Percentiles rank a stretch among this genome's conserved stretches.
These are phyloP conservation scores for Melanerpes aurifrons DNA, from an alignment of 2,113 vertebrate species.

Conservation along the genomic window DNA sequence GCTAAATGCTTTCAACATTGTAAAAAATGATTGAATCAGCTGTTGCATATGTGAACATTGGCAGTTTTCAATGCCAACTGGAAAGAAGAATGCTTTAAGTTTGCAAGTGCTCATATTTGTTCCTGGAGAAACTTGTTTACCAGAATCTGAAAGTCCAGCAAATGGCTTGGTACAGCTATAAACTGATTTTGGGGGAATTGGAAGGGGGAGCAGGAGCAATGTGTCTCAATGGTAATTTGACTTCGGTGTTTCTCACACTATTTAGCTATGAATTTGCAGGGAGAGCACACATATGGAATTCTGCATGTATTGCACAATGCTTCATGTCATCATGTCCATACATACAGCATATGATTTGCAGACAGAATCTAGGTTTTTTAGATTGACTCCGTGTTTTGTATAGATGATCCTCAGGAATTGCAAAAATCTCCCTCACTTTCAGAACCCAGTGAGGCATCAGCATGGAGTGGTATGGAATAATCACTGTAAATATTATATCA, in stretches of 20 bases:
- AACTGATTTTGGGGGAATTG: not conserved
- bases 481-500: not conserved
- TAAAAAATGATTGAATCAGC: constrained; percentile 49
- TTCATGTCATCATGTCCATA: not conserved
- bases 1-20: not conserved
- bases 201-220: not conserved
- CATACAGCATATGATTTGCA: not conserved
- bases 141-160: not conserved
- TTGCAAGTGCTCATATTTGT: constrained; percentile 19
- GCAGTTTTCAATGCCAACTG: not conserved
- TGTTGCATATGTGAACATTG: constrained; percentile 54
- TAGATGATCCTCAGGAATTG: not conserved
- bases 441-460: not conserved
- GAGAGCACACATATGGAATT: not conserved
- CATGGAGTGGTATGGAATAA: not conserved
- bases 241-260: not conserved
- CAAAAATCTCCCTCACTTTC: not conserved
- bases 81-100: not conserved
- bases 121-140: constrained; percentile 50
- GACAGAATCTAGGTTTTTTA: not conserved
- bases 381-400: not conserved
- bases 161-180: constrained; percentile 26
- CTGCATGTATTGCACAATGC: not conserved
- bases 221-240: not conserved
- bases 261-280: not conserved